These are phyloP conservation scores for Eidolon helvum DNA, from an alignment of 2,113 vertebrate genomes.

Conservation along the genomic window DNA sequence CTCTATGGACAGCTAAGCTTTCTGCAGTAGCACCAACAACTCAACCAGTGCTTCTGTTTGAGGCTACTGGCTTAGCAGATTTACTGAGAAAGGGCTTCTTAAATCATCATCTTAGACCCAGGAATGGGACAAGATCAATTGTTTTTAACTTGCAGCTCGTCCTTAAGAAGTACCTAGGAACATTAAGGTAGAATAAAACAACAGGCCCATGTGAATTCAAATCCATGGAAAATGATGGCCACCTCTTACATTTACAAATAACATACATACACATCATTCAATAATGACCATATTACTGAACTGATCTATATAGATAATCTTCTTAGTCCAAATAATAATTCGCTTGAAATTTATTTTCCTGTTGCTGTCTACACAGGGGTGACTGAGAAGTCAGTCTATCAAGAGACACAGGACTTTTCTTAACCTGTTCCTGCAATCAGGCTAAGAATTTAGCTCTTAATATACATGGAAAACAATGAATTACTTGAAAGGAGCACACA, in stretches of 20 bases:
- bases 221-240: background rate
- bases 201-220: background rate
- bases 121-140: background rate
- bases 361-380: background rate
- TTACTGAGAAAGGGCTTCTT: background rate
- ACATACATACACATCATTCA: background rate
- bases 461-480: background rate
- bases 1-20: background rate
- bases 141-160: slow-evolving; percentile 47
- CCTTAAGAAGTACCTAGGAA: slow-evolving; percentile 27
- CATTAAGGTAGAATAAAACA: slow-evolving; percentile 18
- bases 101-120: background rate
- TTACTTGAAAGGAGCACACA: background rate
- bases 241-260: background rate
- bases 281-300: background rate
- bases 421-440: background rate
- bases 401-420: background rate
- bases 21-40: background rate
- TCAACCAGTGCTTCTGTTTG: background rate
- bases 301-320: background rate
- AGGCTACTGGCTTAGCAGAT: background rate
- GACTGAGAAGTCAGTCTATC: background rate
- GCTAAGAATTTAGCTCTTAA: slow-evolving; percentile 19
- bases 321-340: slow-evolving; percentile 37
- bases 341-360: background rate